phyloP scores from a whole-genome alignment of 2,113 vertebrate genomes.

The Butorides virescens region DNA sequence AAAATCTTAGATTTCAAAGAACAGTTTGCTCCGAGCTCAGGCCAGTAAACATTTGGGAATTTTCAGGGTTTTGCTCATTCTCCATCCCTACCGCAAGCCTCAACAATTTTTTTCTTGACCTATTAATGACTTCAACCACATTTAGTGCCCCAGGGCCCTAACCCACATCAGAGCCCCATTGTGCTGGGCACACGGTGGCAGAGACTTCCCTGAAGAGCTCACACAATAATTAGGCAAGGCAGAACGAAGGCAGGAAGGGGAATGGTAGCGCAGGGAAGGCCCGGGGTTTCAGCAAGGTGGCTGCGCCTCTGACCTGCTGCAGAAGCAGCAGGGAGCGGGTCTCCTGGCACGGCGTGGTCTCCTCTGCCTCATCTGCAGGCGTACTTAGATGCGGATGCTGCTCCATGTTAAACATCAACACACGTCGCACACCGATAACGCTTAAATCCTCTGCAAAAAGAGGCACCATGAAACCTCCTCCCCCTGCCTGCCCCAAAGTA shows the following conservation, averaged over 20 bases:
- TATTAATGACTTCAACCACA: neutral
- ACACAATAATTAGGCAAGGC: neutral
- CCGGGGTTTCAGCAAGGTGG: neutral
- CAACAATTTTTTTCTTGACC: neutral
- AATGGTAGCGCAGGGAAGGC: accelerated
- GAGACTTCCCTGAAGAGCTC: neutral
- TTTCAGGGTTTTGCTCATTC: neutral
- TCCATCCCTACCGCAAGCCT: neutral
- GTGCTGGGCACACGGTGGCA: neutral
- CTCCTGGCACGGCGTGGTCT: accelerated
- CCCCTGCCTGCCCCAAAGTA: accelerated
- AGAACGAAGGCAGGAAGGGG: neutral
- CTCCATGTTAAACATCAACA: neutral
- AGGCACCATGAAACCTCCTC: accelerated
- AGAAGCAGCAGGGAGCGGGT: neutral
- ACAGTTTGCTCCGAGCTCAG: neutral
- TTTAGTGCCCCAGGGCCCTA: neutral
- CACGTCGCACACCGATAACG: accelerated
- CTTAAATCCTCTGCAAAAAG: neutral
- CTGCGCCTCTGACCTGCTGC: neutral
- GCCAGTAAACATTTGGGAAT: neutral
- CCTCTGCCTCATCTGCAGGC: neutral
- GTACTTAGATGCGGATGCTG: neutral
- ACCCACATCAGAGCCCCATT: neutral
- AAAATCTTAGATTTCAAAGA: neutral